Evolutionary conservation across 1,140 invertebrate species (phyloP).

Genomic region (Lepidurus packardi): DNA sequence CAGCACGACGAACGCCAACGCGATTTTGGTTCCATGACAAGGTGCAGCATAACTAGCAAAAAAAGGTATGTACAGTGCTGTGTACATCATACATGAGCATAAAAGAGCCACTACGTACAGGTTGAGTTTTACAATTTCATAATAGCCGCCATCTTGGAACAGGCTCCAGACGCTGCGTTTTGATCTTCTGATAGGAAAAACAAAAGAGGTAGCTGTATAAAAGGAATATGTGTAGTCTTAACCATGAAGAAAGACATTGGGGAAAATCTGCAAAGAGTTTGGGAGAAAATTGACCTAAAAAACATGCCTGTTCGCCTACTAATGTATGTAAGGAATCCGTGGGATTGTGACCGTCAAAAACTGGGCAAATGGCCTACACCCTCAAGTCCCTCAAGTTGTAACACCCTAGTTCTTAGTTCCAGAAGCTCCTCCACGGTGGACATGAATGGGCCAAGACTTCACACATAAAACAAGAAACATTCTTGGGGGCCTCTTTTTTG

Average conservation of each 20-base stretch:
- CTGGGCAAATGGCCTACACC: conserved; percentile 17
- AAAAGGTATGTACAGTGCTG: not conserved
- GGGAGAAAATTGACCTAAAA: not conserved
- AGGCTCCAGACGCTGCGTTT: too few relatives aligned
- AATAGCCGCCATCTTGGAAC: too few relatives aligned
- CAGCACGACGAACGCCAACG: not conserved
- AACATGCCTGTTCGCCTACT: not conserved
- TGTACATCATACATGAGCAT: not conserved
- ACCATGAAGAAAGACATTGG: too few relatives aligned
- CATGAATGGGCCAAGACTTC: not conserved
- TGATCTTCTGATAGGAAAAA: too few relatives aligned
- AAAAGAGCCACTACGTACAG: not conserved
- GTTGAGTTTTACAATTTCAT: too few relatives aligned
- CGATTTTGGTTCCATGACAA: not conserved
- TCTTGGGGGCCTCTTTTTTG: not conserved
- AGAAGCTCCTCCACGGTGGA: not conserved
- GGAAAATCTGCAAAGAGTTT: too few relatives aligned
- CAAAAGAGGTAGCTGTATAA: too few relatives aligned
- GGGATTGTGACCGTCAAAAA: not conserved
- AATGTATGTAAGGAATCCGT: not conserved
- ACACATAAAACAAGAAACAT: not conserved
- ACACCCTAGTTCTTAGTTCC: not conserved
- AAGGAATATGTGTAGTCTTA: too few relatives aligned
- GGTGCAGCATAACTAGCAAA: too few relatives aligned
- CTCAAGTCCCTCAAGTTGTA: not conserved